Evolutionary conservation across 2,113 vertebrate species (phyloP), one percentile per base, ranked within the genome.

Genomic region (Calyptomena viridis): DNA sequence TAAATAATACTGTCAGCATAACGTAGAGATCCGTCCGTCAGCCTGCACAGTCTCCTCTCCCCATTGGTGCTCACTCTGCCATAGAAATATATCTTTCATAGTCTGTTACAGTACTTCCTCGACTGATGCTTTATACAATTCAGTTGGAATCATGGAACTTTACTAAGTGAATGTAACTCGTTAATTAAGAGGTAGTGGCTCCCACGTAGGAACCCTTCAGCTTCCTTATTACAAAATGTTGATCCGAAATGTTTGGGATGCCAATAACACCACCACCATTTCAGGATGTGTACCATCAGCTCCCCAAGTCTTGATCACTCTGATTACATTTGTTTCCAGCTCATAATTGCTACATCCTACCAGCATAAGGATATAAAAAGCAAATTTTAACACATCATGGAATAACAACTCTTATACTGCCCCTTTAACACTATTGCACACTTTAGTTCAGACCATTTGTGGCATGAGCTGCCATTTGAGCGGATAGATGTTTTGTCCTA

Each of bases 31-130:
- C 60, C 3, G 19, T 84, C 91, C 44, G 3, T 90, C 96, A 95
- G 84, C 35, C 52, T 13, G 77, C 81, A 28, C 39, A 5, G 44
- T 4, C 84, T 77, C 75, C 50, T 71, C 71, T 93, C 47, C 84
- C 60, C 47, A 80, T 39, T 88, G 96, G 87, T 89, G 84, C 92
- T 93, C 87, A 40, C 53, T 93, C 90, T 92, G 85, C 87, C 93
- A 84, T 6, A 42, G 74, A 83, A 94, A 80, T 8, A 49, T 5
- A 79, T 67, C 69, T 95, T 95, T 87, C 91, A 80, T 23, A 64
- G 75, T 23, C 87, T 71, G 11, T 68, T 81, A 90, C 42, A 27
- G 47, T 17, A 24, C 50, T 73, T 59, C 76, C 78, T 56, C 7
- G 0, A 8, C 55, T 78, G 71, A 88, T 31, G 76, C 30, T 95